Base-by-base conservation (phyloP, 2,113 vertebrate species). In the Oxyura jamaicensis region DNA sequence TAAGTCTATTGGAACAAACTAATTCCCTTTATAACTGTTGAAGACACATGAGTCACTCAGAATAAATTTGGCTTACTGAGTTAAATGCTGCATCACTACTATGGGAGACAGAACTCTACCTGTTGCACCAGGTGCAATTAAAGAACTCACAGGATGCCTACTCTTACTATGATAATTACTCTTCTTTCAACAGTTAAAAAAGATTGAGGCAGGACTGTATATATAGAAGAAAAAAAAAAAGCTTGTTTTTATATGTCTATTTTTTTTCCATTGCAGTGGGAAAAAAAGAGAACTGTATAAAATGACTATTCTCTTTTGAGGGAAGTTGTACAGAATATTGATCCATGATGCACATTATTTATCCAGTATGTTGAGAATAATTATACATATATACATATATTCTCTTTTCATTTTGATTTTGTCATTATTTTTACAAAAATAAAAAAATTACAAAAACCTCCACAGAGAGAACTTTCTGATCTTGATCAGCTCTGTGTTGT, bases 41-140 rank as follows among this genome's bases (percentile, higher is more conserved):
- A 88, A 92, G 85, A 88, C 60, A 62, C 73, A 72, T 91, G 90
- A 96, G 86, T 95, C 91, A 95, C 79, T 75, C 62, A 31, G 86
- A 79, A 46, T 77, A 59, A 86, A 76, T 88, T 69, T 92, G 93
- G 69, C 80, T 95, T 56, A 10, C 65, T 86, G 83, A 84, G 62
- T 55, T 82, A 90, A 86, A 65, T 82, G 77, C 73, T 92, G 88
- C 82, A 92, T 91, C 88, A 88, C 83, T 82, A 26, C 68, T 94
- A 33, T 42, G 58, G 58, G 44, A 91, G 69, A 36, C 50, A 78
- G 48, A 53, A 52, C 58, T n/a, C n/a, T 42, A 88, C 73, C 53
- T 89, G 53, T 84, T 91, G 46, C 3, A 6, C 69, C 73, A 93
- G 83, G 50, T 91, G 25, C 73, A 92, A 79, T 91, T 94, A 86